phyloP scores from a whole-genome alignment of 2,888 invertebrate genomes.

The Parnassius smintheus region DNA sequence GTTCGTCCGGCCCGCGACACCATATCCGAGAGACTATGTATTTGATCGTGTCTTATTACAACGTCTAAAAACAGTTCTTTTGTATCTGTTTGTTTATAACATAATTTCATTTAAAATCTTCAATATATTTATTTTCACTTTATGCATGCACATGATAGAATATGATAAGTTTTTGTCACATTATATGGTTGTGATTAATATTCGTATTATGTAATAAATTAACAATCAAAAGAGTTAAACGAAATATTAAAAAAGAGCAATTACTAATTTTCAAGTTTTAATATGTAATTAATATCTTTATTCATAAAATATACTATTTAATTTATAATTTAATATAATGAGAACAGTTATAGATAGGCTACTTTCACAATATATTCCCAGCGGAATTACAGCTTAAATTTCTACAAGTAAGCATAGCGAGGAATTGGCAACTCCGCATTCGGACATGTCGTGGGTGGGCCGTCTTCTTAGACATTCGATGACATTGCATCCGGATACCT shows the following conservation, averaged over 20 bases:
- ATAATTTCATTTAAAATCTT: too few relatives aligned
- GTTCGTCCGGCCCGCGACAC: slow-evolving; percentile 70
- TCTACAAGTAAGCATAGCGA: slow-evolving; percentile 11
- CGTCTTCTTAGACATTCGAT: slow-evolving; percentile 58
- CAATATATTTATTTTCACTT: too few relatives aligned
- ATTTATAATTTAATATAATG: not conserved
- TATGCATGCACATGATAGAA: too few relatives aligned
- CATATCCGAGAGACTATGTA: slow-evolving; percentile 55
- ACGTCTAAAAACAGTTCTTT: not conserved
- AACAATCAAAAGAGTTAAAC: too few relatives aligned
- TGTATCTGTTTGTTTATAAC: too few relatives aligned
- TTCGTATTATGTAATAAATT: too few relatives aligned
- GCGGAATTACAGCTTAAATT: slow-evolving; percentile 9
- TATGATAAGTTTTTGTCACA: too few relatives aligned
- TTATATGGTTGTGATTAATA: too few relatives aligned
- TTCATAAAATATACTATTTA: too few relatives aligned
- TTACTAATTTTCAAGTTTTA: too few relatives aligned
- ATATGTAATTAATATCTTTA: too few relatives aligned
- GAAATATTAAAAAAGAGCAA: too few relatives aligned
- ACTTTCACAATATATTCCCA: not conserved
- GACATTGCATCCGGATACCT: slow-evolving; percentile 69
- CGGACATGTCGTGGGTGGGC: slow-evolving; percentile 59
- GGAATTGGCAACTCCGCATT: slow-evolving; percentile 34
- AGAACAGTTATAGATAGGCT: not conserved
- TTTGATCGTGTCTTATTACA: slow-evolving; percentile 3